These are phyloP conservation scores for Acanthornis magna DNA, from an alignment of 2,797 vertebrate species.

Conservation along the genomic window DNA sequence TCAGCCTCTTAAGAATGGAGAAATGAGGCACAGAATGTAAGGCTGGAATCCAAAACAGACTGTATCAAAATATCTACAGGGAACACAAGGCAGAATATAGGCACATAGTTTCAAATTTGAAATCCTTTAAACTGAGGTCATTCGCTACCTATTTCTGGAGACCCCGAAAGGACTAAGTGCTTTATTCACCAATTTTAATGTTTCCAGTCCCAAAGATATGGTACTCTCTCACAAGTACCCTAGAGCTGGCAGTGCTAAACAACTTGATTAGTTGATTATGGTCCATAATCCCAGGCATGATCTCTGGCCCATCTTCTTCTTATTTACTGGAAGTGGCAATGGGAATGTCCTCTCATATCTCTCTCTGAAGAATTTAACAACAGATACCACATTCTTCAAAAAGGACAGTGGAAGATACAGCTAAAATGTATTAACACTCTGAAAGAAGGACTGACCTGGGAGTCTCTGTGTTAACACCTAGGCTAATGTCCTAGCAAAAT, in stretches of 20 bases:
- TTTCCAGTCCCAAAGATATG: background rate
- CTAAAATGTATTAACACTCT: background rate
- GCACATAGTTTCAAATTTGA: background rate
- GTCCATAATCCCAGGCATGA: background rate
- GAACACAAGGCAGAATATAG: background rate
- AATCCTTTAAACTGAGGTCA: background rate
- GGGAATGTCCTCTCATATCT: background rate
- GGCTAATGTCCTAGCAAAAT: background rate
- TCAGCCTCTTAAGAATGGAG: background rate
- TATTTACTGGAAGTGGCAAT: background rate
- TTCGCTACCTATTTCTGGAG: background rate
- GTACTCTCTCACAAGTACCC: background rate
- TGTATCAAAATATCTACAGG: background rate
- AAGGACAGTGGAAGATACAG: background rate
- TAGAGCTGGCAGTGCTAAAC: background rate
- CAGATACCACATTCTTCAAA: background rate
- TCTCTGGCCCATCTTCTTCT: background rate
- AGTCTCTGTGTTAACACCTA: background rate
- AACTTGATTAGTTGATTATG: background rate
- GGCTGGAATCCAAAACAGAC: background rate
- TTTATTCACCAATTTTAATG: background rate
- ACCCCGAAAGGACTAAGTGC: background rate
- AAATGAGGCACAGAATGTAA: background rate
- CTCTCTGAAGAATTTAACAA: background rate
- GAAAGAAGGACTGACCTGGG: background rate